phyloP scores from a whole-genome alignment of 2,113 vertebrate genomes.

The Octodon degus region DNA sequence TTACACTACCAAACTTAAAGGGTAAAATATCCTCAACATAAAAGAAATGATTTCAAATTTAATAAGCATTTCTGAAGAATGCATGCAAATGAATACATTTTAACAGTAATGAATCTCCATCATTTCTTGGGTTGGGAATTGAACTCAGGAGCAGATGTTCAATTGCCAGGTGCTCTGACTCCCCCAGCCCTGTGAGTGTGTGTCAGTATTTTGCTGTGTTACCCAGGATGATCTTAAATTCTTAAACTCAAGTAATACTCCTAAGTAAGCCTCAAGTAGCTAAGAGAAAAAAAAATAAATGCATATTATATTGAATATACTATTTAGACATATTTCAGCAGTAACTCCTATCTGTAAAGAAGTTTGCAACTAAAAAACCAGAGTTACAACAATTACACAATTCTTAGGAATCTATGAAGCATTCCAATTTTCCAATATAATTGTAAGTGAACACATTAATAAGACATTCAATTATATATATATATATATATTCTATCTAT shows the following conservation, averaged over 20 bases:
- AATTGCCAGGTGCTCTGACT: background rate
- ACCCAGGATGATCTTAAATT: background rate
- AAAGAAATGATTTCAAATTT: background rate
- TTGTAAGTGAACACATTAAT: background rate
- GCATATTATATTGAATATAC: background rate
- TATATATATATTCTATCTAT: too few relatives aligned
- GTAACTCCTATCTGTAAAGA: too few relatives aligned
- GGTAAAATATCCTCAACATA: background rate
- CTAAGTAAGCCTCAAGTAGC: background rate
- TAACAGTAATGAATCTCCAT: background rate
- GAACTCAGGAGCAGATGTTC: background rate
- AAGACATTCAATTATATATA: too few relatives aligned
- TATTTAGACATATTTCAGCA: background rate
- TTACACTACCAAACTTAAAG: background rate
- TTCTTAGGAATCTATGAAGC: background rate
- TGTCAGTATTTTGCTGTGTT: background rate
- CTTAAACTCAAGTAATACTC: background rate
- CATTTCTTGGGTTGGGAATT: background rate
- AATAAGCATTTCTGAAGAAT: background rate
- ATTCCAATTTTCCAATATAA: background rate
- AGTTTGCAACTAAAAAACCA: background rate
- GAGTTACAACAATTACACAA: background rate
- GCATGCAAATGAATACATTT: background rate
- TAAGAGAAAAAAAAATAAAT: background rate
- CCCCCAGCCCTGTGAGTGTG: background rate